Evolutionary conservation across 2,888 invertebrate genomes (phyloP), one percentile per base, ranked within the genome.

Genomic region (Cheilosia grossa): DNA sequence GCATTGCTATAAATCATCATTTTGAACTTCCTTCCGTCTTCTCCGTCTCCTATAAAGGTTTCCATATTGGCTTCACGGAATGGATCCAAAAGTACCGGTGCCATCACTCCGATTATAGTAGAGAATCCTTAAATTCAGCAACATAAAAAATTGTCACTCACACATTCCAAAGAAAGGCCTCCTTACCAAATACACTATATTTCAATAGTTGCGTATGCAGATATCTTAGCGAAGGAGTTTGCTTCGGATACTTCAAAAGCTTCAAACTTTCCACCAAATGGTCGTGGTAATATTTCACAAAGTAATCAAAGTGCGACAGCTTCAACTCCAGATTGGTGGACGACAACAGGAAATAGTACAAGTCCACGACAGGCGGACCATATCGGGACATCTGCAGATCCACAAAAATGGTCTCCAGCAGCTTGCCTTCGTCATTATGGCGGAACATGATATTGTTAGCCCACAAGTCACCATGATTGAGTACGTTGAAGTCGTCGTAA

Each of bases 401-500:
- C 3, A 91, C 87, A 37, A 91, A 86, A 6, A 88, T 87, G 1
- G 89, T 88, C 19, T 90, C 88, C 6, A 87, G 87, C 13, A 89
- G 87, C 15, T 89, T 88, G 0, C 88, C 88, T 24, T 89, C 88
- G 2, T 81, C 49, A 24, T 86, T 87, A 21, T 88, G 82, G 37
- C 90, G 88, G 42, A 91, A 91, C 37, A 91, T 89, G 3, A 90
- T 74, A 74, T 91, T 91, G 33, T 91, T 90, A 2, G 88, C 82
- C 90, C 90, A 90, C 63, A 89, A 86, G 69, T 90, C 89, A 0
- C 91, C 91, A 75, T 91, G 91, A 70, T 86, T 88, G 0, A 91
- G 49, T 0, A 88, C 89, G 87, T 88, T 89, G 4, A 91, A 90
- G 2, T 89, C 89, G 4, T 64, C 56, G 0, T 86, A 87, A 80